A percentile compares a stretch with the other conserved stretches of the same genome.
Evolutionary conservation across 1,140 invertebrate genomes (phyloP).

Genomic region (Drosophila parvula): DNA sequence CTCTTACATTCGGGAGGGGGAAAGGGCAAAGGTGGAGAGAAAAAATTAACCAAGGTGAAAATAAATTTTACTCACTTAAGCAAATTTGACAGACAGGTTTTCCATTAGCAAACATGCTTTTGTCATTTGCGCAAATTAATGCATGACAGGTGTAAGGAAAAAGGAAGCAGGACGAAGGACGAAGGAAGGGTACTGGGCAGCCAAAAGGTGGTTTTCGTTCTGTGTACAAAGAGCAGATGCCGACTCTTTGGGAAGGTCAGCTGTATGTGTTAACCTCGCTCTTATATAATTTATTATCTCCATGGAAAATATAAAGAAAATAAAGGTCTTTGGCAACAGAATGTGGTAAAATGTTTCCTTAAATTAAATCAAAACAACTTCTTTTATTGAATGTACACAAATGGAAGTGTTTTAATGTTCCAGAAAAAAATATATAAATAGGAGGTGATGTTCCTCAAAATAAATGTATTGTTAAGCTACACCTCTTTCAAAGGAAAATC

Average conservation of each 20-base stretch:
- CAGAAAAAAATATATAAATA: too few species aligned
- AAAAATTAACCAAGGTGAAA: slow-evolving; percentile 56
- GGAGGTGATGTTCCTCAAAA: too few species aligned
- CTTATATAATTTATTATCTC: slow-evolving; percentile 35
- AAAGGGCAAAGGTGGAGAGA: not conserved
- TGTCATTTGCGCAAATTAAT: slow-evolving; percentile 79
- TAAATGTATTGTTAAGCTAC: too few species aligned
- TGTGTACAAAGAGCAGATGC: slow-evolving; percentile 35
- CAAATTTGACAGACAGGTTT: slow-evolving; percentile 75
- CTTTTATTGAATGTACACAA: not conserved
- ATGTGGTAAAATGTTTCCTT: too few species aligned
- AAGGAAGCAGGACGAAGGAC: not conserved
- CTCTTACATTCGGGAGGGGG: slow-evolving; percentile 5
- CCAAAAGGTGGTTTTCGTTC: not conserved
- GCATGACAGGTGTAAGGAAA: slow-evolving; percentile 35
- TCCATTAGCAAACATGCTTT: slow-evolving; percentile 80
- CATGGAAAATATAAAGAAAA: not conserved
- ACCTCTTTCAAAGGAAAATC: too few species aligned
- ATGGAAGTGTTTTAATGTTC: too few species aligned
- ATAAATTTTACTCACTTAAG: slow-evolving; percentile 71
- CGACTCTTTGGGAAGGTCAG: slow-evolving; percentile 30
- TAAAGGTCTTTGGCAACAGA: not conserved
- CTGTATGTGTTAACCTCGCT: slow-evolving; percentile 11
- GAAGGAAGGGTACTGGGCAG: not conserved
- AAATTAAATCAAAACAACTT: not conserved